Base-by-base conservation (phyloP, 64 coral and sea anemone species). In the Dendronephthya gigantea region DNA sequence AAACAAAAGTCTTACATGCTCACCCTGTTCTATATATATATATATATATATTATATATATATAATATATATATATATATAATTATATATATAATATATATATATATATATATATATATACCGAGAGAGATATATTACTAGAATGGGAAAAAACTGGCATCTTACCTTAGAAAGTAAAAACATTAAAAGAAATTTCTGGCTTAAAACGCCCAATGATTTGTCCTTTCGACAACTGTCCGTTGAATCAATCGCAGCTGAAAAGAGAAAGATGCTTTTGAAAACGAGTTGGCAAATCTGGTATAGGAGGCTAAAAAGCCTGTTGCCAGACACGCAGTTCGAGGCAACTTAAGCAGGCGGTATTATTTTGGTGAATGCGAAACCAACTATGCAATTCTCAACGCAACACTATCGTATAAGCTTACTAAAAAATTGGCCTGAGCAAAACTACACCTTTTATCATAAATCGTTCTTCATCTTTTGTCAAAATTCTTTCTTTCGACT, bases 181-280 rank as follows among this genome's bases (percentile, higher is more conserved):
- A 98, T 93, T 86, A 98, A 91, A n/a, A 98, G 83, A 65, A 98
- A 98, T 82, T 98, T 98, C 90, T 98, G 92, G 52, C 95, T 98
- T 16, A 98, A 86, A 6, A 98, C 95, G 29, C 95, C 95, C 50
- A 98, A 40, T 19, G 95, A 98, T 51, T 98, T 98, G 85, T 98
- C 95, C 83, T 98, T 98, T 31, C 95, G 91, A 72, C 95, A 93
- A 41, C 93, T 89, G 56, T 97, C 94, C 36, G 72, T 79, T 35
- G 72, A 79, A 82, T 50, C 92, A 81, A 84, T 84, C 19, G 88
- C 91, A 89, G 69, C 55, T 39, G 7, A 83, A 1, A 83, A 87
- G 32, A 27, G 32, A 69, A 29, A 79, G 74, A 30, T 33, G 45
- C 32, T 13, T 1, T n/a, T n/a, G n/a, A n/a, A n/a, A n/a, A n/a